Evolutionary conservation across 1,140 invertebrate genomes (phyloP).

Genomic region (Notospermus geniculatus): DNA sequence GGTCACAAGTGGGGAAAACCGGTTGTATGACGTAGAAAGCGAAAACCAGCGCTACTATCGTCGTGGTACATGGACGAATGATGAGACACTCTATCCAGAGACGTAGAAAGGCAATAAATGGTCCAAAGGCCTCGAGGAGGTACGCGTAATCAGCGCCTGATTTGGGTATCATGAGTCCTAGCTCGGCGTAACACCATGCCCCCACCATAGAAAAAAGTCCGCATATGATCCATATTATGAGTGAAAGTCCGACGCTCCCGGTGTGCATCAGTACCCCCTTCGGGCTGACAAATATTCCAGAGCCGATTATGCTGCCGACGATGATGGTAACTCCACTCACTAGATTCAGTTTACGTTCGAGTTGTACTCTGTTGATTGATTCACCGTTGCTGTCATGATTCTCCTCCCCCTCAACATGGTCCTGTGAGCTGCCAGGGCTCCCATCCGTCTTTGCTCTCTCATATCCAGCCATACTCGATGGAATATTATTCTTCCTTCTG

Average conservation of each 20-base stretch:
- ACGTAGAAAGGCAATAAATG: conserved; percentile 20
- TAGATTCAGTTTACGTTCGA: conserved; percentile 19
- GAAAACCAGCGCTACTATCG: conserved; percentile 19
- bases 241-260: conserved; percentile 74
- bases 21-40: conserved; percentile 22
- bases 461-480: no score
- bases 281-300: conserved; percentile 91
- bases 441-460: no score
- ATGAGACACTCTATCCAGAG: conserved; percentile 26
- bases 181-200: conserved; percentile 31
- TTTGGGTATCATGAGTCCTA: conserved; percentile 20
- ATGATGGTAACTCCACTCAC: conserved; percentile 28
- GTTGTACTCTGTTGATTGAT: conserved; percentile 61
- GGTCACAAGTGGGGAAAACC: conserved; percentile 19
- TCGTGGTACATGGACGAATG: conserved; percentile 70
- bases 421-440: no score
- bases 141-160: conserved; percentile 35
- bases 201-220: conserved; percentile 72
- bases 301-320: conserved; percentile 51
- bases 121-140: conserved; percentile 23
- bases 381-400: conserved; percentile 94
- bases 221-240: conserved; percentile 75
- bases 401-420: conserved; percentile 62
- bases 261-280: conserved; percentile 76
- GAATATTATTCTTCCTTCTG: no score